Evolutionary conservation across 2,113 vertebrate species (phyloP), one percentile per base, ranked within the genome.

Genomic region (Nymphicus hollandicus): DNA sequence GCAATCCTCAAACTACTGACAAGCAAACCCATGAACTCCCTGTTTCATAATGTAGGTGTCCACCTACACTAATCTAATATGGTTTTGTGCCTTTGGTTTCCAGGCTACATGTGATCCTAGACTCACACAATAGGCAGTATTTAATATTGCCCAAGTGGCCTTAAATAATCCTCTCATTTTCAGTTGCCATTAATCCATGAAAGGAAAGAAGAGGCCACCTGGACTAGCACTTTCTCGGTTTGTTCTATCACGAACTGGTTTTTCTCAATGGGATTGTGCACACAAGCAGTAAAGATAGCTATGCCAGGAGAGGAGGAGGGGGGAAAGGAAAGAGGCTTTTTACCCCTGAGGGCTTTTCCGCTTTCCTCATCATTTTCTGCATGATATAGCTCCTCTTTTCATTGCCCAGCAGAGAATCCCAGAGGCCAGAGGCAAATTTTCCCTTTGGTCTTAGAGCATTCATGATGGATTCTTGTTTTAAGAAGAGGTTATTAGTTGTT

Each of bases 401-500:
- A 91, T 74, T 91, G 91, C 92, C 82, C 88, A 95, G 61, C 64
- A 94, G 93, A 93, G 82, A 94, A 95, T 82, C 84, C 77, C 93
- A 94, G 68, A 90, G 88, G 86, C 68, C 82, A 93, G 88, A 95
- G 90, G 76, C 55, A 95, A 88, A 52, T 84, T 91, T 94, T 93
- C 83, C 86, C 77, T 84, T 94, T 86, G 49, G 80, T 94, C 80
- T 95, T 84, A 37, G 69, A 89, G 93, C 72, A 65, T 74, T 93
- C 69, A 79, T 89, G 93, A 95, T 55, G 76, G 76, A 97, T 95
- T 93, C 73, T 91, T 96, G 65, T 94, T 94, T 94, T 94, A 92
- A 88, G 92, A 95, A 86, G 83, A 88, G 86, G 84, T 97, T 95
- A 96, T 96, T 95, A 96, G 93, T 92, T 93, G 91, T 97, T 96